These are phyloP conservation scores for Drosophila jambulina DNA, from an alignment of 1,140 invertebrate genomes.

Conservation along the genomic window DNA sequence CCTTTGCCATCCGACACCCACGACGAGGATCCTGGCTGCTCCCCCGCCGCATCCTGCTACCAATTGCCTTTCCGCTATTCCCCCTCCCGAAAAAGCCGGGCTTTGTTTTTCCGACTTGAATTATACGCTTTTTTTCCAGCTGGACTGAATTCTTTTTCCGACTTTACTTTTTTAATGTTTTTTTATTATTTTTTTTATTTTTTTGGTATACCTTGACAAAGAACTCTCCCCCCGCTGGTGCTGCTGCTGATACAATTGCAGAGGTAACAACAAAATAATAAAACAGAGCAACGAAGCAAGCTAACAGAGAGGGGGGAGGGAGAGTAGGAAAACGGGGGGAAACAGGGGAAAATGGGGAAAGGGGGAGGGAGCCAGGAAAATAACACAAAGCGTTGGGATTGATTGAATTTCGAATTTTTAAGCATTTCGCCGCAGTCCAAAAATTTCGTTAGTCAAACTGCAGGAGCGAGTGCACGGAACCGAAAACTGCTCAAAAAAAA, in stretches of 20 bases:
- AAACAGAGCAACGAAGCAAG: constrained; percentile 29
- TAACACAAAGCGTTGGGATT: constrained; percentile 75
- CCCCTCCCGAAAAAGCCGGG: background rate
- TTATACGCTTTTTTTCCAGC: constrained; percentile 21
- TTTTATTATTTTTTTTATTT: background rate
- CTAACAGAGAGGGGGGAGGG: background rate
- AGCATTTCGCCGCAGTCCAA: constrained; percentile 75
- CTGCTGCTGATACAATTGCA: constrained; percentile 67
- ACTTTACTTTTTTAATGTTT: constrained; percentile 1
- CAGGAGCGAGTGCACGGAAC: constrained; percentile 61
- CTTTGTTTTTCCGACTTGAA: constrained; percentile 37
- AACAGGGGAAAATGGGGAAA: background rate
- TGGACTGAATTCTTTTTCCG: constrained; percentile 9
- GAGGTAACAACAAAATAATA: constrained; percentile 57
- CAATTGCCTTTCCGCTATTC: background rate
- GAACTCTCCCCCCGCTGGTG: constrained; percentile 33
- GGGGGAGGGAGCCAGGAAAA: constrained; percentile 5
- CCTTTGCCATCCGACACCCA: constrained; percentile 44
- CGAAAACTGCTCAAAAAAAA: constrained; percentile 56
- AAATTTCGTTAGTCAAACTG: constrained; percentile 74
- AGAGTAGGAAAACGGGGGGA: constrained; percentile 22
- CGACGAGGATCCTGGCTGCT: background rate
- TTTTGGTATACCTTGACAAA: constrained; percentile 26
- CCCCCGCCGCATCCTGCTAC: background rate
- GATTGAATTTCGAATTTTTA: constrained; percentile 83